Percentiles rank a stretch among this genome's conserved stretches.
Evolutionary conservation across 2,888 invertebrate genomes (phyloP).

Genomic region (Andrena hattorfiana): DNA sequence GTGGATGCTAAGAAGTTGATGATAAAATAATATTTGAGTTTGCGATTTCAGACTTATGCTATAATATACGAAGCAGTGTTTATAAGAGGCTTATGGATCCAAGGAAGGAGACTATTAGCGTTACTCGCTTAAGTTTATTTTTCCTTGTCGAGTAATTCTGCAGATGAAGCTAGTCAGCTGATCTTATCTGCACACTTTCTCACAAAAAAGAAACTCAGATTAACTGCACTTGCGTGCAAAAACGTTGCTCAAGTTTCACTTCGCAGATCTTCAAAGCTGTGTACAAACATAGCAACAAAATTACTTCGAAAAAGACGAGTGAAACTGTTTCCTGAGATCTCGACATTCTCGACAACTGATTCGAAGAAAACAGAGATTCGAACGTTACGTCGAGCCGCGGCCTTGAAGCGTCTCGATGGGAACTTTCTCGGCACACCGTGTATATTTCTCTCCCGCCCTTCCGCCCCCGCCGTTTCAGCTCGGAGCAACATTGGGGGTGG

Average conservation of each 20-base stretch:
- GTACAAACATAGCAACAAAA: too few relatives aligned
- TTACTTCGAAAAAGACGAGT: background rate
- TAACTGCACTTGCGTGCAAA: too few relatives aligned
- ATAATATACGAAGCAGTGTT: background rate
- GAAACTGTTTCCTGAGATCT: background rate
- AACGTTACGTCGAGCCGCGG: background rate
- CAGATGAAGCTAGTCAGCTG: too few relatives aligned
- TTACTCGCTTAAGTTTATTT: slow-evolving; percentile 1
- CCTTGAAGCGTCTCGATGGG: slow-evolving; percentile 1
- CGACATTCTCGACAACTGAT: background rate
- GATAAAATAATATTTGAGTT: background rate
- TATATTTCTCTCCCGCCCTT: slow-evolving; percentile 62
- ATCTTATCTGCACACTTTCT: too few relatives aligned
- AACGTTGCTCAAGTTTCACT: too few relatives aligned
- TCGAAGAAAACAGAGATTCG: background rate
- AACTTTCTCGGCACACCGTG: slow-evolving; percentile 61
- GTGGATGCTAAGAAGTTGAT: slow-evolving; percentile 2
- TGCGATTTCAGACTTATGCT: slow-evolving; percentile 9
- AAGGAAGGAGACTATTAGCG: background rate
- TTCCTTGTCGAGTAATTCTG: background rate
- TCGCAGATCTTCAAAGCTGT: too few relatives aligned
- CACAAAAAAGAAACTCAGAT: too few relatives aligned
- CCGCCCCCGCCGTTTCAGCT: slow-evolving; percentile 73
- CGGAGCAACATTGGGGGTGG: slow-evolving; percentile 73
- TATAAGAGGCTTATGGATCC: slow-evolving; percentile 10